Conservation (phyloP, 2,797 vertebrate genomes). For the Lithobates pipiens region DNA sequence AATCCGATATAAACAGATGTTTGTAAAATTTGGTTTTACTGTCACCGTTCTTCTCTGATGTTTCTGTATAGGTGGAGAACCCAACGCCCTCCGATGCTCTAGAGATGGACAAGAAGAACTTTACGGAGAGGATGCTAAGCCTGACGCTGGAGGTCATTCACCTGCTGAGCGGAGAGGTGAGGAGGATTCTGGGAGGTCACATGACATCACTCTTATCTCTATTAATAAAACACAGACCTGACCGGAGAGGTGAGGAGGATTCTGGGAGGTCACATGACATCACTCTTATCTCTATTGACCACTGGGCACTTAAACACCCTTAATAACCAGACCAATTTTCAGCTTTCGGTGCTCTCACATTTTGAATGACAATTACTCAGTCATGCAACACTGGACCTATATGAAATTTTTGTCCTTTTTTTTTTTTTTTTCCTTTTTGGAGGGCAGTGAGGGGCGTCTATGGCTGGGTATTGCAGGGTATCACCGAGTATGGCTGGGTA, state of each 20-base stretch:
- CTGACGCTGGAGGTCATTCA: conserved; percentile 19
- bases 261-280: background rate
- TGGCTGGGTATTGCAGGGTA: no score
- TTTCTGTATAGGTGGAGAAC: background rate
- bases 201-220: background rate
- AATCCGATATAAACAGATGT: background rate
- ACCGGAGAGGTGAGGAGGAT: background rate
- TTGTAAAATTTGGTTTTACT: background rate
- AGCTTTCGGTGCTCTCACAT: no score
- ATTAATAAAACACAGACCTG: background rate
- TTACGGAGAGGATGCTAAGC: conserved; percentile 1
- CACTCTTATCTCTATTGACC: background rate
- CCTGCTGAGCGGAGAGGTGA: conserved; percentile 38
- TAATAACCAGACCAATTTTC: no score
- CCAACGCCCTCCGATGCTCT: background rate
- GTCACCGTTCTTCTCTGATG: background rate
- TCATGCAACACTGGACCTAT: no score
- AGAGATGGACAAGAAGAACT: background rate
- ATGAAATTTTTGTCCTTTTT: no score
- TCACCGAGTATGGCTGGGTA: no score
- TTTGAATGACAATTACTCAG: no score
- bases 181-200: background rate
- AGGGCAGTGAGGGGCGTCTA: no score
- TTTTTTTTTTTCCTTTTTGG: no score
- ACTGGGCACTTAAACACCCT: no score